Conservation (phyloP, 2,888 invertebrate genomes). For the Cyclophora punctaria region DNA sequence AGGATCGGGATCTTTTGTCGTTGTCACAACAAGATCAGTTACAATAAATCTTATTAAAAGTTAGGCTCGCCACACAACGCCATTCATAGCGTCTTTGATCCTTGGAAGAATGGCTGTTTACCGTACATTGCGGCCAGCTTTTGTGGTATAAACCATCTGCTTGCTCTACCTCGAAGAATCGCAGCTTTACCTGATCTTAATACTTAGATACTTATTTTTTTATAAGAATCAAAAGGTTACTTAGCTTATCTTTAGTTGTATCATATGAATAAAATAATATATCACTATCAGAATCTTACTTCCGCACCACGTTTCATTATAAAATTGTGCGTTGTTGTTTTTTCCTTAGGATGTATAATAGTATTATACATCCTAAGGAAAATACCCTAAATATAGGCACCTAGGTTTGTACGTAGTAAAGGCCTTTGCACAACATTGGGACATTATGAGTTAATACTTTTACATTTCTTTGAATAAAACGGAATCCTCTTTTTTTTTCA, state of each 20-base stretch:
- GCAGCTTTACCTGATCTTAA: slow-evolving; percentile 6
- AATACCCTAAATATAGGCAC: too few species aligned
- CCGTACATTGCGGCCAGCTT: slow-evolving; percentile 45
- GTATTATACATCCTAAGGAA: too few species aligned
- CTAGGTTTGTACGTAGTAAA: too few species aligned
- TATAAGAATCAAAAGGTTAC: background rate
- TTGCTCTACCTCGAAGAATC: slow-evolving; percentile 39
- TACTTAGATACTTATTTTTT: background rate
- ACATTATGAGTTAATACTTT: too few species aligned
- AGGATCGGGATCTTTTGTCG: slow-evolving; percentile 55
- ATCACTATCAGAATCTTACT: too few species aligned
- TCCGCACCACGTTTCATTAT: too few species aligned
- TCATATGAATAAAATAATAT: background rate
- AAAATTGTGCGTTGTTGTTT: too few species aligned
- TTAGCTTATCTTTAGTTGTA: slow-evolving; percentile 1
- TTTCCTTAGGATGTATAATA: too few species aligned
- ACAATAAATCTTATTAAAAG: slow-evolving; percentile 74
- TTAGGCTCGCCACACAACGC: slow-evolving; percentile 50
- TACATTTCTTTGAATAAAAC: too few species aligned
- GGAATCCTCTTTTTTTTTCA: too few species aligned
- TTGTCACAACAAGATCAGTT: slow-evolving; percentile 74
- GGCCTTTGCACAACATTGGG: too few species aligned
- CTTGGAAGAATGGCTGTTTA: slow-evolving; percentile 60
- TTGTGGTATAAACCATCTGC: slow-evolving; percentile 58
- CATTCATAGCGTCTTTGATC: slow-evolving; percentile 55